phyloP scores from a whole-genome alignment of 2,888 invertebrate species.

The Melanotus villosus region DNA sequence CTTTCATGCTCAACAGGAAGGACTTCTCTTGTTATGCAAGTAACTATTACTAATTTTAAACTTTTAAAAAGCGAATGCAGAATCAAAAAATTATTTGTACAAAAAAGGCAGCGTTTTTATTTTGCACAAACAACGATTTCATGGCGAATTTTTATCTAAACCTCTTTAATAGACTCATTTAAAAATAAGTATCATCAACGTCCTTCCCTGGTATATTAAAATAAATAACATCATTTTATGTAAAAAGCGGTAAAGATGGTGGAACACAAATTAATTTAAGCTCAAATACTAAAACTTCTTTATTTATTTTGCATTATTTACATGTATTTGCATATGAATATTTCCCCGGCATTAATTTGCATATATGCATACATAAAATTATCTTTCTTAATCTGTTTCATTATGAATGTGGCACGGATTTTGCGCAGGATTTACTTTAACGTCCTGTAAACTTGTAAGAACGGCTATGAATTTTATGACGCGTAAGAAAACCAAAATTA shows the following conservation, averaged over 20 bases:
- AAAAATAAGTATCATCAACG: no score
- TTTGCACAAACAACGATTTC: no score
- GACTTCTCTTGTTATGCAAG: no score
- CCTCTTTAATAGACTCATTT: no score
- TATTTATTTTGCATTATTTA: conserved; percentile 44
- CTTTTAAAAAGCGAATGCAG: no score
- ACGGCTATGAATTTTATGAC: conserved; percentile 11
- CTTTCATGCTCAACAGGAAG: no score
- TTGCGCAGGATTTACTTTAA: conserved; percentile 26
- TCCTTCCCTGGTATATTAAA: neutral
- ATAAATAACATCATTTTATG: neutral
- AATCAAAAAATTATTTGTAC: no score
- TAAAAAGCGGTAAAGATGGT: conserved; percentile 3
- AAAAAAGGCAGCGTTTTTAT: no score
- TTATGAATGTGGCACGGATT: conserved; percentile 39
- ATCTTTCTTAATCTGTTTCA: conserved; percentile 44
- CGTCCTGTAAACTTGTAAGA: conserved; percentile 16
- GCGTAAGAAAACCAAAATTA: conserved; percentile 16
- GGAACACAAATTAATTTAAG: conserved; percentile 29
- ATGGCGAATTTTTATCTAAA: no score
- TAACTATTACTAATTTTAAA: no score
- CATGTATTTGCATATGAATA: conserved; percentile 46
- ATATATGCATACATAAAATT: conserved; percentile 45
- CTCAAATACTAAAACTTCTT: conserved; percentile 31
- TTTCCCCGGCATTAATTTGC: conserved; percentile 43